phyloP scores from a whole-genome alignment of 2,888 invertebrate species.

The Aproaerema taeniolella region DNA sequence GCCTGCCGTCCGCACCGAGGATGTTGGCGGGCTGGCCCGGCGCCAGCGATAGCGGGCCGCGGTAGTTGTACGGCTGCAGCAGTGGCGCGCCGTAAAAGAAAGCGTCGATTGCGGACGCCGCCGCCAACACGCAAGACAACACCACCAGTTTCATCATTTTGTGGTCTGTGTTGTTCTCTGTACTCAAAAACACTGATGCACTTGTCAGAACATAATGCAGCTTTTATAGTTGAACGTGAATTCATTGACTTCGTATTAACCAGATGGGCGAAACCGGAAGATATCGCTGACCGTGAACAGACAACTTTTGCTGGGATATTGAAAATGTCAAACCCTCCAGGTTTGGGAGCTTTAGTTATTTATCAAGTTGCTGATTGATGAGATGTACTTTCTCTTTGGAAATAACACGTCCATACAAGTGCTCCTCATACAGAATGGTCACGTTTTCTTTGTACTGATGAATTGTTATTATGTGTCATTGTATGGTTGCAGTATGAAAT shows the following conservation, averaged over 20 bases:
- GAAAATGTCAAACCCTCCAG: constrained; percentile 19
- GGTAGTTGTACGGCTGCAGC: constrained; percentile 44
- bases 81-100: constrained; percentile 35
- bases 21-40: constrained; percentile 66
- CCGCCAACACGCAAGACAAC: constrained; percentile 79
- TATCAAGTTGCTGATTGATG: no score
- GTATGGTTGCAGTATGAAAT: no score
- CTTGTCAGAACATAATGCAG: constrained; percentile 23
- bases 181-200: constrained; percentile 53
- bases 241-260: constrained; percentile 19
- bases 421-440: no score
- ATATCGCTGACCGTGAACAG: constrained; percentile 46
- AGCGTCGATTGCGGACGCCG: no score
- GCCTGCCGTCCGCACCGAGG: constrained; percentile 59
- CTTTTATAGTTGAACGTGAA: constrained; percentile 66
- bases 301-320: constrained; percentile 48
- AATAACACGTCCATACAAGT: no score
- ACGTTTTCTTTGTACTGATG: no score
- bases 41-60: constrained; percentile 59
- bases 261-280: constrained; percentile 44
- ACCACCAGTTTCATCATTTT: constrained; percentile 77
- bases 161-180: constrained; percentile 43
- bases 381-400: no score
- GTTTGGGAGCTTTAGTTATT: no score
- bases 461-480: no score